Evolutionary conservation across 2,797 vertebrate genomes (phyloP).

Genomic region (Megaceryle alcyon): DNA sequence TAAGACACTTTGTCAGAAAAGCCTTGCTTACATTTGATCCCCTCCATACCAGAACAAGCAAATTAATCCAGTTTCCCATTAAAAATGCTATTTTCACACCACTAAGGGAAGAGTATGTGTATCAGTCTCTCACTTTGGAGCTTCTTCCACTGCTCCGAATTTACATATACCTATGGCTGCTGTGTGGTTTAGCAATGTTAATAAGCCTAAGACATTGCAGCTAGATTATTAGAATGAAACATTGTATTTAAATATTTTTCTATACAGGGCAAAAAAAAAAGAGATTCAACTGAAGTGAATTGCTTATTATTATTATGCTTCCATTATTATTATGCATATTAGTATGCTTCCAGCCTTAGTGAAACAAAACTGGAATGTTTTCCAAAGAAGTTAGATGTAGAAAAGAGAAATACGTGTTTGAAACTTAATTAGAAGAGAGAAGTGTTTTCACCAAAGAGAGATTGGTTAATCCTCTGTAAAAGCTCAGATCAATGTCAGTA

Average conservation of each 20-base stretch:
- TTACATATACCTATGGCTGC: neutral
- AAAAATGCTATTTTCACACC: neutral
- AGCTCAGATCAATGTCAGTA: conserved; percentile 8
- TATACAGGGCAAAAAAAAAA: neutral
- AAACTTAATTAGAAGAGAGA: neutral
- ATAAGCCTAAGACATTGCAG: neutral
- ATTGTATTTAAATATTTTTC: neutral
- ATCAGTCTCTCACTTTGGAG: neutral
- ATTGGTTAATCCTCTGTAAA: conserved; percentile 26
- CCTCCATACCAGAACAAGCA: neutral
- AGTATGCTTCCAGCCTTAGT: neutral
- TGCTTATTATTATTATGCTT: neutral
- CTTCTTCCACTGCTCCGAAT: neutral
- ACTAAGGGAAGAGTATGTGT: neutral
- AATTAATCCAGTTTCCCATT: neutral
- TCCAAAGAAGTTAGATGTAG: neutral
- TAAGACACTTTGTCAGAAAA: neutral
- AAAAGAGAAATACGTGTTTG: neutral
- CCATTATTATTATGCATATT: too few species aligned
- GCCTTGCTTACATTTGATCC: neutral
- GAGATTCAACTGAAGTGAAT: neutral
- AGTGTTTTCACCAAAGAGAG: neutral
- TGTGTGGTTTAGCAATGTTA: neutral
- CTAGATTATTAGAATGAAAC: neutral
- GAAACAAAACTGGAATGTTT: neutral